A percentile compares a stretch with the other conserved stretches of the same genome.
Evolutionary conservation across 2,797 vertebrate genomes (phyloP).

Genomic region (Phataginus tetradactyla): DNA sequence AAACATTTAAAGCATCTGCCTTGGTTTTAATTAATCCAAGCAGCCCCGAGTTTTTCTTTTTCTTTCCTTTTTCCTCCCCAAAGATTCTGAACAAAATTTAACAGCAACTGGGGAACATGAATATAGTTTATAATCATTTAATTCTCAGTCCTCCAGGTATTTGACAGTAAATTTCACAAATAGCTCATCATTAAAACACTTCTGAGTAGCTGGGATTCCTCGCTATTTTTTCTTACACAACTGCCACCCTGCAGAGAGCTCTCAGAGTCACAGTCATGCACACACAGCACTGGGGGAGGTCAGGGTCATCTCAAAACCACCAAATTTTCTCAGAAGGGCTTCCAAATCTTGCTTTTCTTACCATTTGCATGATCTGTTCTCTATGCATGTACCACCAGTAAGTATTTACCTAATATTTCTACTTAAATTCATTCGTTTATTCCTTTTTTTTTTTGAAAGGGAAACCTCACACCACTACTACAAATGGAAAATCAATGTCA

Average conservation of each 20-base stretch:
- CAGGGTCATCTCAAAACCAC: not conserved
- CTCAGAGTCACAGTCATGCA: fast-evolving
- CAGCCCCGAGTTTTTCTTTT: not conserved
- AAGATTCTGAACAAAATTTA: not conserved
- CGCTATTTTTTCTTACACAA: not conserved
- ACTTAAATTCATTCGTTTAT: not conserved
- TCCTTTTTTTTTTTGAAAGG: constrained; percentile 35
- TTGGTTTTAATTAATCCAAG: constrained; percentile 28
- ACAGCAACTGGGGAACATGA: not conserved
- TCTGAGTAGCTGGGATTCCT: not conserved
- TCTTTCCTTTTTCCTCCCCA: not conserved
- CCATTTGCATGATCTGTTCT: not conserved
- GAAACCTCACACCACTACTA: not conserved
- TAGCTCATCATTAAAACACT: not conserved
- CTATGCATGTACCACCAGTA: not conserved
- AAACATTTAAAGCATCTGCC: not conserved
- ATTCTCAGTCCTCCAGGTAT: not conserved
- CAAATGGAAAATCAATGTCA: constrained; percentile 60
- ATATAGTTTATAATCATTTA: not conserved
- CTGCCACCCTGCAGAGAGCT: not conserved
- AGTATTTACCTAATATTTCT: constrained; percentile 49
- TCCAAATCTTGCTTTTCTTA: not conserved
- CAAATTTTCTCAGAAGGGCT: not conserved
- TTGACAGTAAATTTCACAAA: not conserved
- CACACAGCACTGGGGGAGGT: fast-evolving